Evolutionary conservation across 2,888 invertebrate genomes (phyloP).

Genomic region (Sarcophaga variegata): DNA sequence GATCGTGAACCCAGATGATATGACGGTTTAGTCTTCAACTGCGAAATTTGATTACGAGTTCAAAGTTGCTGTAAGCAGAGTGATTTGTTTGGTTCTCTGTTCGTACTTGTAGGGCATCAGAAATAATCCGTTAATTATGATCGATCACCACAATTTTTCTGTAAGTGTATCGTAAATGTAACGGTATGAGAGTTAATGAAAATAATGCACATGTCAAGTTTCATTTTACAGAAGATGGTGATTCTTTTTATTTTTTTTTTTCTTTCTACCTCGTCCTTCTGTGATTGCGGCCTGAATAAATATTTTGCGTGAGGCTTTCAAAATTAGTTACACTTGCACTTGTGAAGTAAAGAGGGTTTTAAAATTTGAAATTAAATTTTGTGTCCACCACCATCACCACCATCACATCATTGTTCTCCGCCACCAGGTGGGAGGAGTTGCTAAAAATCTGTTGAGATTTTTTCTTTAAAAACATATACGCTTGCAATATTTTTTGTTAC

Average conservation of each 20-base stretch:
- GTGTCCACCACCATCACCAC: not conserved
- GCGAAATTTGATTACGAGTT: no score
- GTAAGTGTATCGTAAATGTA: slow-evolving; percentile 38
- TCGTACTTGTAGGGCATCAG: not conserved
- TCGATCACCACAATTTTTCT: not conserved
- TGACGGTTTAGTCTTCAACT: no score
- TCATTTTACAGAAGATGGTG: slow-evolving; percentile 74
- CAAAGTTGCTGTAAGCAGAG: no score
- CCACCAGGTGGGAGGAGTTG: slow-evolving; percentile 74
- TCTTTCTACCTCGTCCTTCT: not conserved
- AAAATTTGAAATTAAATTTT: slow-evolving; percentile 62
- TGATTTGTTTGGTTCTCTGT: no score
- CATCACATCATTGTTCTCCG: slow-evolving; percentile 3
- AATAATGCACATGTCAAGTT: slow-evolving; percentile 82
- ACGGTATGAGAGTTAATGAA: slow-evolving; percentile 81
- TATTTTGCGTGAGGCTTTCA: slow-evolving; percentile 48
- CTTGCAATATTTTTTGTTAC: not conserved
- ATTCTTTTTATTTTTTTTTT: slow-evolving; percentile 55
- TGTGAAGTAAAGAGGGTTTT: slow-evolving; percentile 61
- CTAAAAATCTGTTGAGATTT: slow-evolving; percentile 79
- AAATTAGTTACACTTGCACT: slow-evolving; percentile 64
- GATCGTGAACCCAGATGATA: no score
- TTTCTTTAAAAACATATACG: slow-evolving; percentile 28
- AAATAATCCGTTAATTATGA: not conserved
- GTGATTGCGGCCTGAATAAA: slow-evolving; percentile 71